phyloP scores from a whole-genome alignment of 2,888 invertebrate species.

The Lycophotia porphyrea region DNA sequence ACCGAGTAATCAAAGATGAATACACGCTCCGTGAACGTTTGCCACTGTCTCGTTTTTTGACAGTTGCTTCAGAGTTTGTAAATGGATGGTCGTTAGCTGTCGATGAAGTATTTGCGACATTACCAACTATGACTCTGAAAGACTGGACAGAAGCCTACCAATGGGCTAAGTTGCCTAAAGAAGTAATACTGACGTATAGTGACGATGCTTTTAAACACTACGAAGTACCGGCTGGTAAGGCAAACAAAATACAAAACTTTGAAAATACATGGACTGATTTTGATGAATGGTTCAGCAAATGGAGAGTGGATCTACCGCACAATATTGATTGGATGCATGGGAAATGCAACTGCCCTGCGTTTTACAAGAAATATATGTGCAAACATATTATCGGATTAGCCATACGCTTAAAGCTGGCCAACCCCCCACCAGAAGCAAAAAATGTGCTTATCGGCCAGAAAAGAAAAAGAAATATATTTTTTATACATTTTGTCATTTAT shows the following conservation, averaged over 20 bases:
- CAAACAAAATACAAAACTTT: conserved; percentile 33
- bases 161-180: conserved; percentile 55
- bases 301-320: no score
- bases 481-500: no score
- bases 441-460: no score
- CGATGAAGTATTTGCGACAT: conserved; percentile 15
- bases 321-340: no score
- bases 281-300: conserved; percentile 16
- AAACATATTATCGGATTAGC: no score
- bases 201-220: conserved; percentile 41
- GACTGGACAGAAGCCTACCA: conserved; percentile 58
- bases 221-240: conserved; percentile 38
- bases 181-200: conserved; percentile 38
- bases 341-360: no score
- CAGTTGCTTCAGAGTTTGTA: conserved; percentile 56
- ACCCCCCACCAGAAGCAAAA: no score
- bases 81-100: conserved; percentile 48
- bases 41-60: conserved; percentile 54
- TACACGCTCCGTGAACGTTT: conserved; percentile 52
- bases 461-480: no score
- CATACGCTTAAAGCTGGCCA: no score
- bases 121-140: conserved; percentile 40
- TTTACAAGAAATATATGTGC: no score
- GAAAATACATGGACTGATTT: conserved; percentile 46
- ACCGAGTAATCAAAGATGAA: conserved; percentile 47